Evolutionary conservation across 2,888 invertebrate species (phyloP).

Genomic region (Drosophila percnosoma): DNA sequence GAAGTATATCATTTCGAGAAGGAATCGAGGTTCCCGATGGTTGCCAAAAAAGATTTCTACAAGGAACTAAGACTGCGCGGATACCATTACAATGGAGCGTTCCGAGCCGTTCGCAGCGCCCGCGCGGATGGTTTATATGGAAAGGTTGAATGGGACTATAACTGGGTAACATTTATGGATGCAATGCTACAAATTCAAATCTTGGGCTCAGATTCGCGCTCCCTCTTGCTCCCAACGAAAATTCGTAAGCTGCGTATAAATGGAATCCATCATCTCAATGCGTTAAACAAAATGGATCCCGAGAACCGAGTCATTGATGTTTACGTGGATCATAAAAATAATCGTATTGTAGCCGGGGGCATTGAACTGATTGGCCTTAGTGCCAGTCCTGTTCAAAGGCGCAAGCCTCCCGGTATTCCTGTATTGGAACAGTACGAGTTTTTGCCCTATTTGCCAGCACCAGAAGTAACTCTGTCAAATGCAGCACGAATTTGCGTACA

Average conservation of each 20-base stretch:
- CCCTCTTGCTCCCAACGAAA: slow-evolving; percentile 91
- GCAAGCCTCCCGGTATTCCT: slow-evolving; percentile 89
- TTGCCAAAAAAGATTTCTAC: slow-evolving; percentile 89
- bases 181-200: slow-evolving; percentile 94
- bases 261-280: slow-evolving; percentile 87
- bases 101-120: slow-evolving; percentile 78
- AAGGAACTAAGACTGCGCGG: slow-evolving; percentile 90
- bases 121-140: slow-evolving; percentile 83
- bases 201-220: slow-evolving; percentile 88
- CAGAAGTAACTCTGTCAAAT: slow-evolving; percentile 82
- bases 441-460: slow-evolving; percentile 87
- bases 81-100: slow-evolving; percentile 86
- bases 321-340: slow-evolving; percentile 73
- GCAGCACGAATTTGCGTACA: slow-evolving; percentile 88
- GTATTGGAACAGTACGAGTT: slow-evolving; percentile 91
- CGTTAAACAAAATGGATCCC: slow-evolving; percentile 84
- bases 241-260: slow-evolving; percentile 90
- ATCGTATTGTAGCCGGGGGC: slow-evolving; percentile 88
- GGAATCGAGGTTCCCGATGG: slow-evolving; percentile 68
- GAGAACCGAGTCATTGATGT: slow-evolving; percentile 81
- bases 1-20: slow-evolving; percentile 53
- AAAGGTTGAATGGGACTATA: slow-evolving; percentile 89
- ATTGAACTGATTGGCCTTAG: slow-evolving; percentile 91
- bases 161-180: slow-evolving; percentile 96
- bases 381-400: slow-evolving; percentile 90